Conservation (phyloP, 2,888 invertebrate species). For the Cryptocephalus moraei region DNA sequence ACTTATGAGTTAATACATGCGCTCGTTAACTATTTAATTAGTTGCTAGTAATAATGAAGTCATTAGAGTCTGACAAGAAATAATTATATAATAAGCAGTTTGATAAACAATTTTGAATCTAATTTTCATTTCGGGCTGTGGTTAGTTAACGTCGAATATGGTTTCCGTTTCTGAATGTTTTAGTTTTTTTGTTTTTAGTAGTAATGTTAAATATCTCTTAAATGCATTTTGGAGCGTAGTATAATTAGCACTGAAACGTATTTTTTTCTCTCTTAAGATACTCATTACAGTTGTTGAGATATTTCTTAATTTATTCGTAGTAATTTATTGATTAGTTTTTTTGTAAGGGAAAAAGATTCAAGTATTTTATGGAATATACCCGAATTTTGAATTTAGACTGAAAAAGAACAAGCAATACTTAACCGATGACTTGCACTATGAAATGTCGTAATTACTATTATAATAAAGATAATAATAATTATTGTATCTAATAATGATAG, state of each 20-base stretch:
- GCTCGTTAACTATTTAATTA: too few species aligned
- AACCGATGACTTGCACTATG: neutral
- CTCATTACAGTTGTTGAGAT: slow-evolving; percentile 26
- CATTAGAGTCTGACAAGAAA: too few species aligned
- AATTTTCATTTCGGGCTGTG: too few species aligned
- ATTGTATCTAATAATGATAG: too few species aligned
- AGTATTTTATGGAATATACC: slow-evolving; percentile 29
- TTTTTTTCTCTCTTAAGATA: slow-evolving; percentile 27
- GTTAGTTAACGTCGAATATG: neutral
- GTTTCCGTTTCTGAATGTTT: slow-evolving; percentile 1
- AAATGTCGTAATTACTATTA: too few species aligned
- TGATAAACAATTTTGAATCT: too few species aligned
- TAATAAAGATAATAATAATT: too few species aligned
- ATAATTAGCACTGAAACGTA: slow-evolving; percentile 17
- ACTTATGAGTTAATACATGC: too few species aligned
- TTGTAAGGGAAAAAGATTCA: slow-evolving; percentile 1
- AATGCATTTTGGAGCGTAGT: slow-evolving; percentile 16
- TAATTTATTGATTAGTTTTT: slow-evolving; percentile 10
- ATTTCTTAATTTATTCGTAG: slow-evolving; percentile 24
- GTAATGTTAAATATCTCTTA: slow-evolving; percentile 11
- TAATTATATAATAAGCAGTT: too few species aligned
- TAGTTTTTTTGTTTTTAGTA: slow-evolving; percentile 12
- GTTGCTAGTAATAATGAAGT: too few species aligned
- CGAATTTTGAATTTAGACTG: slow-evolving; percentile 37
- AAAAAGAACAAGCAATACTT: slow-evolving; percentile 34